Conservation (phyloP, 2,888 invertebrate species). For the Brachylomia viminalis region DNA sequence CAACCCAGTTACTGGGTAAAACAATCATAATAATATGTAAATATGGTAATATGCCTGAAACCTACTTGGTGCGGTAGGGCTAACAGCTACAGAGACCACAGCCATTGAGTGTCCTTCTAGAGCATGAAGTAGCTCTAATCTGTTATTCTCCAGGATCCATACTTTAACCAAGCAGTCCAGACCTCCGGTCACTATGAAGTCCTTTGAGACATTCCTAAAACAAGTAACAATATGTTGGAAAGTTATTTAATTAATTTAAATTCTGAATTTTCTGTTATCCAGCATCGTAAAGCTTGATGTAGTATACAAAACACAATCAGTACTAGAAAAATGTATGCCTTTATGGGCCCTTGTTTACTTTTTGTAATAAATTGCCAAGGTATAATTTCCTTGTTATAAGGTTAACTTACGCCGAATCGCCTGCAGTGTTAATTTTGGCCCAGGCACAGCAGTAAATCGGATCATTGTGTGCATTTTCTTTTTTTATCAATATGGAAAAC, state of each 20-base stretch:
- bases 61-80: slow-evolving; percentile 96
- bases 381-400: neutral
- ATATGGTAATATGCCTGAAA: neutral
- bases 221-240: neutral
- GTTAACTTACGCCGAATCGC: slow-evolving; percentile 85
- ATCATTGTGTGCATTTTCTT: slow-evolving; percentile 97
- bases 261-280: neutral
- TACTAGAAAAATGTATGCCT: neutral
- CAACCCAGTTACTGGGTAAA: neutral
- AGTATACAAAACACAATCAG: neutral
- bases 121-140: slow-evolving; percentile 93
- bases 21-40: neutral
- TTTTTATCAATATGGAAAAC: slow-evolving; percentile 93
- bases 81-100: slow-evolving; percentile 97
- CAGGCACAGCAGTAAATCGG: slow-evolving; percentile 98
- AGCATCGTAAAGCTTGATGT: neutral
- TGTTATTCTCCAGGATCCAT: slow-evolving; percentile 94
- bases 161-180: slow-evolving; percentile 97
- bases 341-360: neutral
- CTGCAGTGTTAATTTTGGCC: slow-evolving; percentile 91
- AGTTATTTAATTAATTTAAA: neutral
- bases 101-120: slow-evolving; percentile 97
- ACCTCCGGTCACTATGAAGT: slow-evolving; percentile 97
- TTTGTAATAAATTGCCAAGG: neutral
- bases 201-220: slow-evolving; percentile 89